Percentiles rank a stretch among this genome's conserved stretches.
Evolutionary conservation across 2,797 vertebrate species (phyloP).

Genomic region (Pangasius djambal): DNA sequence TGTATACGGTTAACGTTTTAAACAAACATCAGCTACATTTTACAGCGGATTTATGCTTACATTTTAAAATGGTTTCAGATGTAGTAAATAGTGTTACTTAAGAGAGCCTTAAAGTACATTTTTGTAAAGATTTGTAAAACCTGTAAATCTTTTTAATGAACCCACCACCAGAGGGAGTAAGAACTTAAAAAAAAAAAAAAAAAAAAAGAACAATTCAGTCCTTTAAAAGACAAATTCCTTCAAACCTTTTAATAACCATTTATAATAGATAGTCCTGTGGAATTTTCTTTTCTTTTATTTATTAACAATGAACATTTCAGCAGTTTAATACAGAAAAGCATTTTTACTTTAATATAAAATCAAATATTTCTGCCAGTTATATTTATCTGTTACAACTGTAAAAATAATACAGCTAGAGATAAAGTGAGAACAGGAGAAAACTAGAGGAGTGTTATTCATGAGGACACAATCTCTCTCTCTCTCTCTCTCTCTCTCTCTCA

Average conservation of each 20-base stretch:
- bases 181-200: neutral
- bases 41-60: neutral
- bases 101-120: neutral
- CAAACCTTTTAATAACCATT: neutral
- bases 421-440: neutral
- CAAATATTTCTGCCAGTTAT: neutral
- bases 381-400: neutral
- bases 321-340: neutral
- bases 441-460: neutral
- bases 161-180: conserved; percentile 39
- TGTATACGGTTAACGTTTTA: neutral
- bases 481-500: neutral
- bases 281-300: neutral
- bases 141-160: neutral
- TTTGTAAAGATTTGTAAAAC: neutral
- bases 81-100: neutral
- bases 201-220: neutral
- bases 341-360: neutral
- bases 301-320: neutral
- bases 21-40: neutral
- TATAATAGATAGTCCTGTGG: neutral
- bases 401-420: neutral
- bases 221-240: neutral
- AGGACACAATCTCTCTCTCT: neutral
- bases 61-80: neutral